Evolutionary conservation across 2,113 vertebrate genomes (phyloP).

Genomic region (Rhegmatorhina hoffmannsi): DNA sequence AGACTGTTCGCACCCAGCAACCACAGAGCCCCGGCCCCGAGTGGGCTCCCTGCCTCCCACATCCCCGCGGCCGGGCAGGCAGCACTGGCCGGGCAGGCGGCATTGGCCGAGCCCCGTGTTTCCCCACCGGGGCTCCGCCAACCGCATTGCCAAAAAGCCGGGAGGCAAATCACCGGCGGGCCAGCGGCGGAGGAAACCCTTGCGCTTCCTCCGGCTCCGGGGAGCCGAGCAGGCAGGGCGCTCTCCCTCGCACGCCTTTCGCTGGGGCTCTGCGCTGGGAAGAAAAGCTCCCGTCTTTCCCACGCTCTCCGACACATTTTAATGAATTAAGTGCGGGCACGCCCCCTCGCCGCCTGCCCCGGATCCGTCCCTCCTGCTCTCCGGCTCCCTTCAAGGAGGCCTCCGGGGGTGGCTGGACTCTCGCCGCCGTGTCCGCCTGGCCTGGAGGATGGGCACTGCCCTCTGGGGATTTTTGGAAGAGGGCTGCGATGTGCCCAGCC

Average conservation of each 20-base stretch:
- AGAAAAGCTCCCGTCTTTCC: conserved; percentile 98
- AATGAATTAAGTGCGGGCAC: conserved; percentile 91
- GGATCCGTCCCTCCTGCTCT: conserved; percentile 54
- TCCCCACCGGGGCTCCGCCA: background rate
- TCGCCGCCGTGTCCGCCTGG: background rate
- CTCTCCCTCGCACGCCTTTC: conserved; percentile 73
- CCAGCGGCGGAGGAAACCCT: background rate
- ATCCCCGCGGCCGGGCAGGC: too few species aligned
- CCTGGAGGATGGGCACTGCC: background rate
- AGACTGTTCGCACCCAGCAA: background rate
- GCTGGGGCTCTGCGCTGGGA: conserved; percentile 87
- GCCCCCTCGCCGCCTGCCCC: conserved; percentile 76
- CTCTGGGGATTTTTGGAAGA: background rate
- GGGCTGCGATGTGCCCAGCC: background rate
- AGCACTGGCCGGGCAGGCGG: accelerated
- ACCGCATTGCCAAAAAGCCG: background rate
- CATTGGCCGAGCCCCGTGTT: accelerated
- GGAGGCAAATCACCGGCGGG: background rate
- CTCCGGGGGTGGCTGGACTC: background rate
- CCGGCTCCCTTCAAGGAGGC: conserved; percentile 61
- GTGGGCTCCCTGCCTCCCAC: background rate
- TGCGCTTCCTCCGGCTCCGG: background rate
- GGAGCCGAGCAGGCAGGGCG: conserved; percentile 82
- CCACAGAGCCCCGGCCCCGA: background rate
- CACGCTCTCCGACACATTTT: conserved; percentile 98